phyloP scores from a whole-genome alignment of 2,888 invertebrate species.

The Venusia cambrica region DNA sequence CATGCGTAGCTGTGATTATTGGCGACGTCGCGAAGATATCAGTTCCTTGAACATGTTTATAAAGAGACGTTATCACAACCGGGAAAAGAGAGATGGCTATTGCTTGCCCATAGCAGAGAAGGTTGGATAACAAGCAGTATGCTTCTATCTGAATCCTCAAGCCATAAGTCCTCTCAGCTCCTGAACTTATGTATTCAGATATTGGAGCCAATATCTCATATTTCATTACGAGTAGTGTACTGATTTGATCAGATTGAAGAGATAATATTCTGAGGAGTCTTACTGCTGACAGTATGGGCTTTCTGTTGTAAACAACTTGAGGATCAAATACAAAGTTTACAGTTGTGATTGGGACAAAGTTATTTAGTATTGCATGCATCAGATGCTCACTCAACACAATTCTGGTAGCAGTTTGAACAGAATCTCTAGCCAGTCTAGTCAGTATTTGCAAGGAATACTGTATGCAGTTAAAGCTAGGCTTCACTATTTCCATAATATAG shows the following conservation, averaged over 20 bases:
- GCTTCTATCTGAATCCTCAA: slow-evolving; percentile 84
- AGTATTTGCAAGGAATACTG: slow-evolving; percentile 89
- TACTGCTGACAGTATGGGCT: slow-evolving; percentile 85
- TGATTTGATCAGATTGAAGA: slow-evolving; percentile 80
- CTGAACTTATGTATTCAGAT: slow-evolving; percentile 78
- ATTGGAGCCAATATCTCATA: slow-evolving; percentile 78
- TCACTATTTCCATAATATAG: slow-evolving; percentile 87
- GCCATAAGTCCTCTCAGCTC: slow-evolving; percentile 72
- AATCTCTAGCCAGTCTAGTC: slow-evolving; percentile 89
- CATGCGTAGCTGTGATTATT: slow-evolving; percentile 79
- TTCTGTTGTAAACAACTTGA: slow-evolving; percentile 79
- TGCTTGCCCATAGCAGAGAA: slow-evolving; percentile 75
- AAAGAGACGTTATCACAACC: slow-evolving; percentile 76
- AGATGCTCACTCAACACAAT: slow-evolving; percentile 84
- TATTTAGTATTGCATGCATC: slow-evolving; percentile 78
- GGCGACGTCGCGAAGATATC: slow-evolving; percentile 68
- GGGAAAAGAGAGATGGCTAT: slow-evolving; percentile 74
- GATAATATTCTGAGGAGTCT: slow-evolving; percentile 87
- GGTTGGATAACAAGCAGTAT: slow-evolving; percentile 78
- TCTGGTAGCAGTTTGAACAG: slow-evolving; percentile 82
- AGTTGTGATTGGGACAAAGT: slow-evolving; percentile 79
- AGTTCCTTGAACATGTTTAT: slow-evolving; percentile 81
- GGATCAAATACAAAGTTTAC: slow-evolving; percentile 63
- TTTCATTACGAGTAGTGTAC: slow-evolving; percentile 73
- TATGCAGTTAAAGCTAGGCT: slow-evolving; percentile 86